Percentiles rank a stretch among this genome's conserved stretches.
Evolutionary conservation across 2,797 vertebrate species (phyloP).

Genomic region (Glyptemys insculpta): DNA sequence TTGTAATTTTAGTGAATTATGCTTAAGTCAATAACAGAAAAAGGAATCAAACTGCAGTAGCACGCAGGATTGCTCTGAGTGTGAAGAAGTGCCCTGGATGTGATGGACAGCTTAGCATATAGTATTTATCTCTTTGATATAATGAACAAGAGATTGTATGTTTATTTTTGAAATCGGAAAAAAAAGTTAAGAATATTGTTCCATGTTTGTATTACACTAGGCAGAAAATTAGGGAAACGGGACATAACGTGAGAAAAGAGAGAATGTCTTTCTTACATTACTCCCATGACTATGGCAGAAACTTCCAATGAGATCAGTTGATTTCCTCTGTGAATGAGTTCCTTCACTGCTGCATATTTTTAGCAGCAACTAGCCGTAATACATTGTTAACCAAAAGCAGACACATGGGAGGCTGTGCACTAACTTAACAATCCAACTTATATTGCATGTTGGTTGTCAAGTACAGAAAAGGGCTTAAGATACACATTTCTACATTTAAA

Average conservation of each 20-base stretch:
- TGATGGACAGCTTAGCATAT: conserved; percentile 49
- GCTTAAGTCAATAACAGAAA: conserved; percentile 36
- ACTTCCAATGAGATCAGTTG: conserved; percentile 38
- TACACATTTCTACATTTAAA: conserved; percentile 25
- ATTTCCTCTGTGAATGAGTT: conserved; percentile 60
- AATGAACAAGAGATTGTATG: conserved; percentile 3
- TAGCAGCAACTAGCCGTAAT: conserved; percentile 69
- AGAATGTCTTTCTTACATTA: conserved; percentile 51
- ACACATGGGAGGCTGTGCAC: conserved; percentile 73
- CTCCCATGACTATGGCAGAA: conserved; percentile 38
- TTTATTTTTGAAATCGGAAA: conserved; percentile 50
- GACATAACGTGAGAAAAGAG: conserved; percentile 31
- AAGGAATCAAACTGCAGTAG: conserved; percentile 21
- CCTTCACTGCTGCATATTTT: conserved; percentile 62
- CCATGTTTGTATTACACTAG: neutral
- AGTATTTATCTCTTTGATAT: conserved; percentile 62
- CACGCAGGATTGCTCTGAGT: conserved; percentile 34
- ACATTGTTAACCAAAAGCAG: conserved; percentile 71
- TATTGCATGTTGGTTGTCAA: conserved; percentile 63
- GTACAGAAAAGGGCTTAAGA: conserved; percentile 49
- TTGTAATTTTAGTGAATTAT: conserved; percentile 61
- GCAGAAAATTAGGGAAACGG: neutral
- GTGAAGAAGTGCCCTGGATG: conserved; percentile 41
- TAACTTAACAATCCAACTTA: conserved; percentile 71
- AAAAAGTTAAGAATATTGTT: conserved; percentile 12